Percentiles rank a stretch among this genome's conserved stretches.
phyloP scores from a whole-genome alignment of 2,888 invertebrate species.

The Stramonita haemastoma region DNA sequence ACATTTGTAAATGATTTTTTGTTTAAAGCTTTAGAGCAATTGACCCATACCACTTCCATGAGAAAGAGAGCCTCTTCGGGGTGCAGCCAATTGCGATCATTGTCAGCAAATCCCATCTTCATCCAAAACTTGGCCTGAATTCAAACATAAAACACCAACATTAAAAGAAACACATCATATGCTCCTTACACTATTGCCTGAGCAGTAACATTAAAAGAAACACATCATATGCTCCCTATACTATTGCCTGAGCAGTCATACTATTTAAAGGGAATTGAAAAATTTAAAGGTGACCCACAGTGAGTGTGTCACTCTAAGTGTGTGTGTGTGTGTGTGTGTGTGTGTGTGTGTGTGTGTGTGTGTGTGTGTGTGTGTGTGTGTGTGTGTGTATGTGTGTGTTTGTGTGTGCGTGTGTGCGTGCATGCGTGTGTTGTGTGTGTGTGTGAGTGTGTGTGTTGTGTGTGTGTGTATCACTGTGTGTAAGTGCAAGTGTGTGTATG shows the following conservation, averaged over 20 bases:
- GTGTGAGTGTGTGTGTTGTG: no score
- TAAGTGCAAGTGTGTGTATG: neutral
- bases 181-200: neutral
- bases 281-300: no score
- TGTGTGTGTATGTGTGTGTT: neutral
- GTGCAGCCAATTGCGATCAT: constrained; percentile 67
- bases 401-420: neutral
- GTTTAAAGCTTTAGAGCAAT: no score
- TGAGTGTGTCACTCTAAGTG: no score
- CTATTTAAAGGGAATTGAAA: neutral
- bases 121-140: constrained; percentile 73
- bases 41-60: constrained; percentile 71
- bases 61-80: constrained; percentile 75
- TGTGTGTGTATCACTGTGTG: no score
- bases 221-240: neutral
- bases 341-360: neutral
- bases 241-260: neutral
- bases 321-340: no score
- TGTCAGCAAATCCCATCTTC: constrained; percentile 71
- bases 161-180: neutral
- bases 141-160: neutral
- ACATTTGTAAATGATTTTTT: no score
- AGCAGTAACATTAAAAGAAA: neutral
- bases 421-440: neutral
- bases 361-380: neutral